Evolutionary conservation across 2,797 vertebrate species (phyloP).

Genomic region (Hemitrygon akajei): DNA sequence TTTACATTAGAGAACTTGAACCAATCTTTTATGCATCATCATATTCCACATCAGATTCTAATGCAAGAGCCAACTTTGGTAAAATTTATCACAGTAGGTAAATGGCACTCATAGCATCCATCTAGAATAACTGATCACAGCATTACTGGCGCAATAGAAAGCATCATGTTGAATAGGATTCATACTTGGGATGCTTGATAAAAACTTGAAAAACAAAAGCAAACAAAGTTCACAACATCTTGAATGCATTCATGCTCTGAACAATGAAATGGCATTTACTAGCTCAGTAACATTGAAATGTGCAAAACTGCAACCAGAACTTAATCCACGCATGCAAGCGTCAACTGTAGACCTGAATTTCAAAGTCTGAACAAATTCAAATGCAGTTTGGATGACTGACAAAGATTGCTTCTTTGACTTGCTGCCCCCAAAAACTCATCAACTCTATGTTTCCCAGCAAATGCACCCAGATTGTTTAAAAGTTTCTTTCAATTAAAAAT

Average conservation of each 20-base stretch:
- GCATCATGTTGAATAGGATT: not conserved
- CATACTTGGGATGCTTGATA: not conserved
- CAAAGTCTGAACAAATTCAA: not conserved
- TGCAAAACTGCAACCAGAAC: not conserved
- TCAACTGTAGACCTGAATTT: not conserved
- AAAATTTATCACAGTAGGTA: not conserved
- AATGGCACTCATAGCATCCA: not conserved
- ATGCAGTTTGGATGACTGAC: not conserved
- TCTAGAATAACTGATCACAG: not conserved
- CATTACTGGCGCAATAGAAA: not conserved
- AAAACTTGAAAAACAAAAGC: not conserved
- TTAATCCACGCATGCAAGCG: no score
- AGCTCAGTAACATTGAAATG: not conserved
- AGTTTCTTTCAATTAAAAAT: not conserved
- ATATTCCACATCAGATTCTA: not conserved
- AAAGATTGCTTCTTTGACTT: not conserved
- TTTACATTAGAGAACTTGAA: not conserved
- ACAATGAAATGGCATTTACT: not conserved
- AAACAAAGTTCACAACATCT: not conserved
- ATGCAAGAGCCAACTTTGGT: not conserved
- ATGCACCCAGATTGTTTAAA: not conserved
- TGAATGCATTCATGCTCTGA: not conserved
- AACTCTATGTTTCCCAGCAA: not conserved
- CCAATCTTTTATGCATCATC: not conserved
- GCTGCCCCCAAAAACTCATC: not conserved